Evolutionary conservation across 2,797 vertebrate genomes (phyloP).

Genomic region (Ciconia nigra): DNA sequence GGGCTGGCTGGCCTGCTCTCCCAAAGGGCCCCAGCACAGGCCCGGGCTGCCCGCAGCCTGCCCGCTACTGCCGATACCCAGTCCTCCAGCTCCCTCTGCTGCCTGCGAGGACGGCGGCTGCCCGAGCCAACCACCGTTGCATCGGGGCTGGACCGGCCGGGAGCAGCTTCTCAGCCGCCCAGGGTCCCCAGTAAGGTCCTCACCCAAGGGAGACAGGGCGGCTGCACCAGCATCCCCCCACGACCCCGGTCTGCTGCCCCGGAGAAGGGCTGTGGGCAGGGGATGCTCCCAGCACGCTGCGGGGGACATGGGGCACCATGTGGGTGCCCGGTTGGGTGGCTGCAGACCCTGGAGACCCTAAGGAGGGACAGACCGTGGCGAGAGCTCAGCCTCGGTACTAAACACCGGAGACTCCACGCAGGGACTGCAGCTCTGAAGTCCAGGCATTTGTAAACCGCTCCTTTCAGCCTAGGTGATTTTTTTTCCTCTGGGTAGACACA

Average conservation of each 20-base stretch:
- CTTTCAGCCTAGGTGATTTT: not conserved
- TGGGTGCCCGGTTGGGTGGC: not conserved
- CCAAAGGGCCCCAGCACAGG: no score
- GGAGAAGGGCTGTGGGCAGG: not conserved
- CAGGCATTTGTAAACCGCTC: rapidly evolving
- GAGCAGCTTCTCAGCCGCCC: not conserved
- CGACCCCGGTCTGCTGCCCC: not conserved
- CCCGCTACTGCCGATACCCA: not conserved
- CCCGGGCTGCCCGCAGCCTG: not conserved
- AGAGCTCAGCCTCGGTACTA: not conserved
- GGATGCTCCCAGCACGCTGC: not conserved
- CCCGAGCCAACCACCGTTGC: not conserved
- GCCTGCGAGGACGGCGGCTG: not conserved
- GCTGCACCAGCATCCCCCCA: not conserved
- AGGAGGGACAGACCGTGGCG: rapidly evolving
- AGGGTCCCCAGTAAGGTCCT: not conserved
- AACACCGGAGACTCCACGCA: not conserved
- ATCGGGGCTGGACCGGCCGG: not conserved
- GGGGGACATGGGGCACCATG: rapidly evolving
- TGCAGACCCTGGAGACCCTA: not conserved
- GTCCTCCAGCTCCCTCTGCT: constrained; percentile 73
- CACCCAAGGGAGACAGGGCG: rapidly evolving
- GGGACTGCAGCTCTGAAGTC: not conserved
- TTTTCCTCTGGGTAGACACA: rapidly evolving
- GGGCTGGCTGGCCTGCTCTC: not conserved